phyloP scores from a whole-genome alignment of 2,113 vertebrate genomes.

The Polypterus senegalus region DNA sequence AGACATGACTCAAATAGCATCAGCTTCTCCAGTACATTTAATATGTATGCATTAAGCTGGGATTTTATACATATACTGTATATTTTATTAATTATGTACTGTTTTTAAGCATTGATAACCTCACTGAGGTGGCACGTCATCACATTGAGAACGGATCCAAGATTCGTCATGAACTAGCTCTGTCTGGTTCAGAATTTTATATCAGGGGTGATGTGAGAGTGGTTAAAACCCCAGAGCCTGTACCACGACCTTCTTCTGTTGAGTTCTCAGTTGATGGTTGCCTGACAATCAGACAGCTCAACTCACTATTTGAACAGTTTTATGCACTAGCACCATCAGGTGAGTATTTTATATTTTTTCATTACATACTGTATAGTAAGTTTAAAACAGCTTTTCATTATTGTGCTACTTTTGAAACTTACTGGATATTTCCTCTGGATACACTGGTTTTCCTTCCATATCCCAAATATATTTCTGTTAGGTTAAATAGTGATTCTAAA shows the following conservation, averaged over 20 bases:
- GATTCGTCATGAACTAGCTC: conserved; percentile 57
- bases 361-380: no score
- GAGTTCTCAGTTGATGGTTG: conserved; percentile 42
- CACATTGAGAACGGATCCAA: conserved; percentile 62
- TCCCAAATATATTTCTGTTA: no score
- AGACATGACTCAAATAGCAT: no score
- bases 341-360: conserved; percentile 20
- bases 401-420: no score
- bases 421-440: no score
- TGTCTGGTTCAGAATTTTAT: conserved; percentile 62
- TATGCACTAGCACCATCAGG: conserved; percentile 62
- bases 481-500: no score
- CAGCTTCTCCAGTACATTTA: no score
- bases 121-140: conserved; percentile 54
- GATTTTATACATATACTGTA: neutral
- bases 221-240: conserved; percentile 34
- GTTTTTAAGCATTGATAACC: conserved; percentile 60
- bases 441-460: no score
- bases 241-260: conserved; percentile 27
- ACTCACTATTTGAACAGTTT: conserved; percentile 53
- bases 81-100: conserved; percentile 15
- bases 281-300: conserved; percentile 61
- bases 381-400: no score
- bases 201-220: conserved; percentile 53
- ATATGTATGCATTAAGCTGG: neutral